Evolutionary conservation across 2,888 invertebrate genomes (phyloP), one percentile per base, ranked within the genome.

Genomic region (Catocala nupta): DNA sequence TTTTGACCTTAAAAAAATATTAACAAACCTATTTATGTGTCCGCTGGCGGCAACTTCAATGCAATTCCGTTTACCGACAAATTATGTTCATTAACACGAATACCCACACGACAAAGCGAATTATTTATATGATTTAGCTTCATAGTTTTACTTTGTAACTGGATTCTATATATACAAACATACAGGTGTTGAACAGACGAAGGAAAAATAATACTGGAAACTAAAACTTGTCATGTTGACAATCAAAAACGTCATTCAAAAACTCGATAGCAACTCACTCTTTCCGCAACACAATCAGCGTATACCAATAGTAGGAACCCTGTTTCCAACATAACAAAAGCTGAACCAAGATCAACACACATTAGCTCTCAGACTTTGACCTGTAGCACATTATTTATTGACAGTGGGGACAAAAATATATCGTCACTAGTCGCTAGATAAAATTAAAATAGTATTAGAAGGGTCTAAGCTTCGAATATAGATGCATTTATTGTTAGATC

Each of bases 291-390:
- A 0, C 0, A 0, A 9, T 5, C 10, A 39, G 0, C 7, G 16
- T 13, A 34, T 13, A 54, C 67, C 64, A 65, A 42, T 81, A 65
- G 86, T 90, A 87, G 54, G 60, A 65, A 52, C 57, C 48, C 64
- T 70, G 77, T 77, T 68, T 67, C 65, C 71, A 71, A 75, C 81
- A 82, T 82, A 82, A 87, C 86, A 85, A 84, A 85, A 81, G 81
- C 84, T 75, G 70, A 82, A 82, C 83, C 83, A 89, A 90, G 91
- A 90, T 88, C 85, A 89, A 90, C 90, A 90, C 87, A 91, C 87
- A 90, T 91, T 90, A 87, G 90, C 90, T 90, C 84, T 90, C 87
- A 88, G 88, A 86, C 89, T 86, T 84, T 86, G 87, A 87, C 84
- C 82, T 81, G 80, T 66, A 71, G 75, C 73, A 77, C 90, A 90